Evolutionary conservation across 2,113 vertebrate species (phyloP).

Genomic region (Hypocryptadius cinnamomeus): DNA sequence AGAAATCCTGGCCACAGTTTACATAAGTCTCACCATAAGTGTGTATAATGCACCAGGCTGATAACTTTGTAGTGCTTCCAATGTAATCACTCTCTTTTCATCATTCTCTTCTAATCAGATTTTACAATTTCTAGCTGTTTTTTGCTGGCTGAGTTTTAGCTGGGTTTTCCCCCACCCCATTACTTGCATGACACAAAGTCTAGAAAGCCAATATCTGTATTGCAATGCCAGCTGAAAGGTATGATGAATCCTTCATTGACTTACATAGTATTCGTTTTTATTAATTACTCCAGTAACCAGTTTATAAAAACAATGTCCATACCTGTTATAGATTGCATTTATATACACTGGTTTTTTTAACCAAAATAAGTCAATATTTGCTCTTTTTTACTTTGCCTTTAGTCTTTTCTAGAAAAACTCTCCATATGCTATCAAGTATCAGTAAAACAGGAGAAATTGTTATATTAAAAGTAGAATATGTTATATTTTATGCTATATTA

Average conservation of each 20-base stretch:
- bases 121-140: constrained; percentile 22
- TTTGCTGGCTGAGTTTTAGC: constrained; percentile 37
- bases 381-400: constrained; percentile 64
- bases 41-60: neutral
- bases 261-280: constrained; percentile 35
- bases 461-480: too few species aligned
- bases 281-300: constrained; percentile 47
- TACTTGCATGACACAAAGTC: constrained; percentile 39
- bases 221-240: constrained; percentile 54
- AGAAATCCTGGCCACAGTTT: neutral
- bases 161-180: neutral
- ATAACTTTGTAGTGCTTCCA: neutral
- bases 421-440: neutral
- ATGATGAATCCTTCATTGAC: constrained; percentile 62
- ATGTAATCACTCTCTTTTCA: constrained; percentile 21
- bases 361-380: constrained; percentile 37
- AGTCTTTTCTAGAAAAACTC: constrained; percentile 2
- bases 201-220: constrained; percentile 29
- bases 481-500: too few species aligned
- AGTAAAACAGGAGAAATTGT: neutral
- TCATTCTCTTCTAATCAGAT: constrained; percentile 10
- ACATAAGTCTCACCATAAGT: neutral
- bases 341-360: constrained; percentile 39
- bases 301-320: constrained; percentile 65
- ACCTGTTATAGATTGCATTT: constrained; percentile 65